Evolutionary conservation across 2,113 vertebrate genomes (phyloP).

Genomic region (Tupaia chinensis): DNA sequence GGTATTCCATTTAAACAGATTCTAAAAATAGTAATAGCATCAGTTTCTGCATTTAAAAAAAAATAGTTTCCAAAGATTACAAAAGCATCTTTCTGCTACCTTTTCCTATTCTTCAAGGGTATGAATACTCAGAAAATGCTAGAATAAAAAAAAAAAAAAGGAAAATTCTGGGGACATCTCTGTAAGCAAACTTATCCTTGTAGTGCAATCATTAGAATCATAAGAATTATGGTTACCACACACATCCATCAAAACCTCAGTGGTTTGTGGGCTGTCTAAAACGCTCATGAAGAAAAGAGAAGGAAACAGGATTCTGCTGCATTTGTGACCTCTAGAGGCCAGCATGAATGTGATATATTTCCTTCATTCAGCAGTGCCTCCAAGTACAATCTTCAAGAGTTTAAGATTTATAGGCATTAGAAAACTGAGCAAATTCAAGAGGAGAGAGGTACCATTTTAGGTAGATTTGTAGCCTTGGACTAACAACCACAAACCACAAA

Average conservation of each 20-base stretch:
- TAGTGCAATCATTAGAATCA: slow-evolving; percentile 54
- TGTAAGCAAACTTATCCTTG: slow-evolving; percentile 62
- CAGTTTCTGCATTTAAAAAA: not conserved
- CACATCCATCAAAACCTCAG: slow-evolving; percentile 55
- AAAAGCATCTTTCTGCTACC: slow-evolving; percentile 45
- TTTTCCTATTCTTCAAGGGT: not conserved
- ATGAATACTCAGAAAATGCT: slow-evolving; percentile 43
- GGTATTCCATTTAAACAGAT: slow-evolving; percentile 10
- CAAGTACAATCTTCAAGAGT: slow-evolving; percentile 56
- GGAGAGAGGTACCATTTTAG: slow-evolving; percentile 59
- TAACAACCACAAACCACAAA: slow-evolving; percentile 79
- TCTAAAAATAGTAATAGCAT: slow-evolving; percentile 46
- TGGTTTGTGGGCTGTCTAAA: slow-evolving; percentile 49
- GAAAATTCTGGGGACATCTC: slow-evolving; percentile 54
- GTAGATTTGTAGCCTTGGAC: slow-evolving; percentile 63
- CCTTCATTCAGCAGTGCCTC: slow-evolving; percentile 66
- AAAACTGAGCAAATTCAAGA: slow-evolving; percentile 66
- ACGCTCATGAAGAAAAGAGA: not conserved
- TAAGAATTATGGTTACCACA: slow-evolving; percentile 62
- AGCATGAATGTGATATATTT: slow-evolving; percentile 50
- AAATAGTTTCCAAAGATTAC: slow-evolving; percentile 28
- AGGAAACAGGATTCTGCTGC: slow-evolving; percentile 73
- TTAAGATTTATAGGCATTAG: slow-evolving; percentile 70
- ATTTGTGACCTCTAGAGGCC: slow-evolving; percentile 78
- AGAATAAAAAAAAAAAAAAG: slow-evolving; percentile 42